Evolutionary conservation across 2,797 vertebrate species (phyloP).

Genomic region (Carduelis carduelis): DNA sequence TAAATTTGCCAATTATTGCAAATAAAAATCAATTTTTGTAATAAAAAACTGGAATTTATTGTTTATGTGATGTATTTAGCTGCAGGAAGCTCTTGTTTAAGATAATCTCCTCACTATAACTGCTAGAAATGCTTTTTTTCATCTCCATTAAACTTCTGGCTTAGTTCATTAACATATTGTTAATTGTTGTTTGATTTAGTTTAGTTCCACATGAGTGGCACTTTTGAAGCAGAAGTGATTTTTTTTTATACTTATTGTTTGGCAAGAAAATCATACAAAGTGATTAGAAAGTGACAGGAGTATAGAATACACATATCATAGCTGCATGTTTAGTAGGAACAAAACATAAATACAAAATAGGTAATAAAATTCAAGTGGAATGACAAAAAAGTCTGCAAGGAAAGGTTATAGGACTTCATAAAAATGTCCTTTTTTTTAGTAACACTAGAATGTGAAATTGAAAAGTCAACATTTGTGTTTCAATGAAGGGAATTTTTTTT

Average conservation of each 20-base stretch:
- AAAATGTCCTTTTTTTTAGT: background rate
- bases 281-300: background rate
- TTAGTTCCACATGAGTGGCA: background rate
- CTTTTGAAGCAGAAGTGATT: background rate
- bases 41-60: background rate
- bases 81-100: constrained; percentile 28
- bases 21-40: background rate
- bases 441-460: background rate
- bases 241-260: background rate
- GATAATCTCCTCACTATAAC: background rate
- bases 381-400: background rate
- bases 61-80: constrained; percentile 1
- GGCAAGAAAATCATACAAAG: background rate
- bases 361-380: background rate
- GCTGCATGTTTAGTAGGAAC: background rate
- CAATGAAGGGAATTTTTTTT: background rate
- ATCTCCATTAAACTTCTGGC: constrained; percentile 18
- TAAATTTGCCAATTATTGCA: background rate
- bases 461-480: background rate
- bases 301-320: background rate
- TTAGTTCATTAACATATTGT: constrained; percentile 47
- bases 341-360: background rate
- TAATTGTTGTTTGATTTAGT: constrained; percentile 50
- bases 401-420: background rate
- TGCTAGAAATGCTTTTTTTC: background rate